Conservation (phyloP, 2,113 vertebrate species). For the Seriola quinqueradiata region DNA sequence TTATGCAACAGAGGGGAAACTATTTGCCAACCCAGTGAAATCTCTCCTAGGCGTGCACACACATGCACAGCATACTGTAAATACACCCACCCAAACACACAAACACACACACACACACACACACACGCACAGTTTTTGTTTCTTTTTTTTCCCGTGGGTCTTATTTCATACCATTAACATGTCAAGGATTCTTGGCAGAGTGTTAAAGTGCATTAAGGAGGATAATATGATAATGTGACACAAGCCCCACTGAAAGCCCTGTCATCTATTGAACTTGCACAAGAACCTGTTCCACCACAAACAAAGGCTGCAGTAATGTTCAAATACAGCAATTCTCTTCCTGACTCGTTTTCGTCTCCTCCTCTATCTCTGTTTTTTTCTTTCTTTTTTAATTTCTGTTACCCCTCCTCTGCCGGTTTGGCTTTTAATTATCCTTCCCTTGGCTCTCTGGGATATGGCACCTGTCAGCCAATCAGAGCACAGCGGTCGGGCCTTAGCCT, state of each 20-base stretch:
- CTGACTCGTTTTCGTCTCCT: background rate
- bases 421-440: constrained; percentile 45
- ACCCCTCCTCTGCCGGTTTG: constrained; percentile 24
- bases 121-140: background rate
- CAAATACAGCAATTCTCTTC: constrained; percentile 33
- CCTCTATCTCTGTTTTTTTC: background rate
- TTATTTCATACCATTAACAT: constrained; percentile 59
- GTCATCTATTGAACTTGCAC: constrained; percentile 29
- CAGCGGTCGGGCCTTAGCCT: background rate
- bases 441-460: constrained; percentile 9
- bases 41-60: constrained; percentile 4
- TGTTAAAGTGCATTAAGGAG: constrained; percentile 47
- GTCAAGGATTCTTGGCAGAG: constrained; percentile 48
- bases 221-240: constrained; percentile 45
- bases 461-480: constrained; percentile 37
- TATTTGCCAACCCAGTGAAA: constrained; percentile 33
- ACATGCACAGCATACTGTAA: background rate
- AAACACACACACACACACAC: constrained; percentile 1
- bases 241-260: constrained; percentile 27
- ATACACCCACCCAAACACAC: constrained; percentile 28
- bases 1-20: constrained; percentile 18
- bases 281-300: constrained; percentile 63
- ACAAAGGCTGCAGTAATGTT: constrained; percentile 52
- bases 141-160: constrained; percentile 30
- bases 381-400: background rate